Evolutionary conservation across 2,888 invertebrate species (phyloP).

Genomic region (Drosophila pseudotakahashii): DNA sequence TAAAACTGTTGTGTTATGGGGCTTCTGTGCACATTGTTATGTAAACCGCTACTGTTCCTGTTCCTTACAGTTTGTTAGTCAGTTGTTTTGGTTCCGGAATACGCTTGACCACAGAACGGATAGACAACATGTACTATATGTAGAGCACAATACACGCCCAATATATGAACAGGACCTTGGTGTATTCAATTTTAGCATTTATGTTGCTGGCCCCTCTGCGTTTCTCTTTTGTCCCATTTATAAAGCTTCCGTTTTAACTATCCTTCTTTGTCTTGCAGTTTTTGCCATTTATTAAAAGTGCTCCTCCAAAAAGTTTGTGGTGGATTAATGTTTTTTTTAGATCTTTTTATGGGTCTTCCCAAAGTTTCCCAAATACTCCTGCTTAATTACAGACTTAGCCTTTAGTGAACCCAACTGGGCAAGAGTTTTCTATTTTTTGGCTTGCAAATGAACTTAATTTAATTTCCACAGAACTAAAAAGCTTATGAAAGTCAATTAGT

Average conservation of each 20-base stretch:
- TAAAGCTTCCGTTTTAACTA: slow-evolving; percentile 18
- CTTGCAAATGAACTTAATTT: neutral
- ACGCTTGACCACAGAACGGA: slow-evolving; percentile 22
- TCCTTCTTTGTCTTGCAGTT: slow-evolving; percentile 1
- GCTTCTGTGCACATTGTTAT: slow-evolving; percentile 5
- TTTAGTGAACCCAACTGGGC: neutral
- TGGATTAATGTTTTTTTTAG: slow-evolving; percentile 8
- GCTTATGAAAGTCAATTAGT: slow-evolving; percentile 22
- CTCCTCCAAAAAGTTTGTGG: neutral
- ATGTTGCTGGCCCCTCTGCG: neutral
- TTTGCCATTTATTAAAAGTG: slow-evolving; percentile 1
- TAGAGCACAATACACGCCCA: slow-evolving; percentile 1
- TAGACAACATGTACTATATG: slow-evolving; percentile 5
- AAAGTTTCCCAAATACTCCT: neutral
- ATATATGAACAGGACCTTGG: slow-evolving; percentile 9
- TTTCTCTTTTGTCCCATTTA: neutral
- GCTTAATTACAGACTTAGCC: neutral
- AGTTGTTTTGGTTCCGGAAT: slow-evolving; percentile 28
- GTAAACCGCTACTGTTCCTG: slow-evolving; percentile 6
- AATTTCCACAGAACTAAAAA: neutral
- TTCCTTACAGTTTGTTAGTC: slow-evolving; percentile 3
- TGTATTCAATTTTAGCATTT: neutral
- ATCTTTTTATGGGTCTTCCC: neutral
- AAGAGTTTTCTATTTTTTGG: neutral
- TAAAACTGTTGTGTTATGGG: neutral